phyloP scores from a whole-genome alignment of 2,113 vertebrate genomes.

The Brevimyrus niger region DNA sequence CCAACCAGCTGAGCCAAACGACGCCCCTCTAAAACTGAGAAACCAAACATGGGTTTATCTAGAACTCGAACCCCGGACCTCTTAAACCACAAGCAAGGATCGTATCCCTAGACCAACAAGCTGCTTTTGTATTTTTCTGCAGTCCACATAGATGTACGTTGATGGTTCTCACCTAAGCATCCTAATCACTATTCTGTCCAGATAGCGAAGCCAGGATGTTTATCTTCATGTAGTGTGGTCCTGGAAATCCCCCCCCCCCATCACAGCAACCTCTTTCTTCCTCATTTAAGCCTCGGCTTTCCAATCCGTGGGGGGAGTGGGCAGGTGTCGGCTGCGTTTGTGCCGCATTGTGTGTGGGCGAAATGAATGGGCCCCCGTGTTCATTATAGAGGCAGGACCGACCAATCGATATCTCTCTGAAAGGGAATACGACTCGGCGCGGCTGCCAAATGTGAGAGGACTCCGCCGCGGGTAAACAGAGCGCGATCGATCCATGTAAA shows the following conservation, averaged over 20 bases:
- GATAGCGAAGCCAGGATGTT: neutral
- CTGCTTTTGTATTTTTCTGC: neutral
- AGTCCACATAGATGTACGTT: neutral
- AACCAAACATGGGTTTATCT: neutral
- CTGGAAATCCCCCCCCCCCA: neutral
- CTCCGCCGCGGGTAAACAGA: neutral
- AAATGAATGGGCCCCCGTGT: neutral
- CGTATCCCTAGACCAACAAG: neutral
- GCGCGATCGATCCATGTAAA: neutral
- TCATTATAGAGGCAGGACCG: neutral
- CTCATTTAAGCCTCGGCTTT: neutral
- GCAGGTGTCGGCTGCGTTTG: neutral
- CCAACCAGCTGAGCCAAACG: neutral
- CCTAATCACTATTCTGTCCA: neutral
- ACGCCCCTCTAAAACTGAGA: neutral
- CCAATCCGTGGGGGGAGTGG: neutral
- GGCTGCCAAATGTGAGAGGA: neutral
- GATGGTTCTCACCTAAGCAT: neutral
- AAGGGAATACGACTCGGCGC: neutral
- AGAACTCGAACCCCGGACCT: neutral
- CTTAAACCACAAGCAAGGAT: neutral
- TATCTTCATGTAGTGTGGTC: neutral
- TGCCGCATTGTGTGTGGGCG: neutral
- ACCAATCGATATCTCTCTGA: neutral
- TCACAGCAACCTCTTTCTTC: neutral